Evolutionary conservation across 2,888 invertebrate species (phyloP).

Genomic region (Drosophila sordidula): DNA sequence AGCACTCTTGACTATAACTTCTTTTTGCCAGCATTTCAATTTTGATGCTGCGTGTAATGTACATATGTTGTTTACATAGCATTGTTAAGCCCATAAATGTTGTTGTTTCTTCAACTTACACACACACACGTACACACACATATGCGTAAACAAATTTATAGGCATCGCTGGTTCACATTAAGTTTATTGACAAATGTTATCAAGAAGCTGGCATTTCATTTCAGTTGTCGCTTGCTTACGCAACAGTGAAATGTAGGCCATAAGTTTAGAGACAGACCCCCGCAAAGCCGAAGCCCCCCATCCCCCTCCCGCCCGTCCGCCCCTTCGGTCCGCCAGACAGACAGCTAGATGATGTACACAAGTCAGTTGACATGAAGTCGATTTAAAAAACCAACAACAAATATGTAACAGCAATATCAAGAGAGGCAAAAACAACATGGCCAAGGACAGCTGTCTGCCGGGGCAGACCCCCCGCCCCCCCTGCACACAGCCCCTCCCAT

Average conservation of each 20-base stretch:
- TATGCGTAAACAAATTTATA: slow-evolving; percentile 51
- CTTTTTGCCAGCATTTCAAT: not conserved
- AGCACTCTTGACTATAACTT: not conserved
- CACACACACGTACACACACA: slow-evolving; percentile 16
- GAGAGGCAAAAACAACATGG: slow-evolving; percentile 49
- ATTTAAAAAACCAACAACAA: slow-evolving; percentile 74
- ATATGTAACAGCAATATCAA: slow-evolving; percentile 59
- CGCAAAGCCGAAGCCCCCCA: not conserved
- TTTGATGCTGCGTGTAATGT: not conserved
- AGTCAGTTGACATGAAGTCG: slow-evolving; percentile 78
- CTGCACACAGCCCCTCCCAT: not conserved
- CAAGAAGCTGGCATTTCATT: slow-evolving; percentile 75
- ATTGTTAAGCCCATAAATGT: slow-evolving; percentile 31
- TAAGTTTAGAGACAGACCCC: slow-evolving; percentile 61
- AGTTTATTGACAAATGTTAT: slow-evolving; percentile 80
- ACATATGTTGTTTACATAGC: slow-evolving; percentile 8
- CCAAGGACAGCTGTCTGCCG: slow-evolving; percentile 48
- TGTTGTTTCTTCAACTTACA: slow-evolving; percentile 12
- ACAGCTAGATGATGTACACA: slow-evolving; percentile 66
- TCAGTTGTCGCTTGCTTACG: slow-evolving; percentile 72
- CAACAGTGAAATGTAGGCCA: slow-evolving; percentile 74
- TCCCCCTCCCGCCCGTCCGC: too few species aligned
- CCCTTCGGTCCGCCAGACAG: slow-evolving; percentile 20
- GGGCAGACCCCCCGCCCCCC: not conserved
- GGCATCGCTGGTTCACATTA: slow-evolving; percentile 64